phyloP scores from a whole-genome alignment of 2,797 vertebrate genomes.

The Graptemys geographica region DNA sequence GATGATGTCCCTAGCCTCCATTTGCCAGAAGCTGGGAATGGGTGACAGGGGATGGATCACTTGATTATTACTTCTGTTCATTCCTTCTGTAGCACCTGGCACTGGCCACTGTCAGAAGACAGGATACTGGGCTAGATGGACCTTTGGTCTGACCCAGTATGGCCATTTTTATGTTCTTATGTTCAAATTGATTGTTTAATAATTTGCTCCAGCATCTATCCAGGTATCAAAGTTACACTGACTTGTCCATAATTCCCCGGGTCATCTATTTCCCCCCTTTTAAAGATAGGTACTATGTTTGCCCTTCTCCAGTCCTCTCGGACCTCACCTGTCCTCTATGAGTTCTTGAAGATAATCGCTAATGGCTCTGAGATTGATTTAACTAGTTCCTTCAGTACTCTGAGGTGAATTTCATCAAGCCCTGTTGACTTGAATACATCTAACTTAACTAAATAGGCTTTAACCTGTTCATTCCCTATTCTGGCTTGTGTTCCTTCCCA shows the following conservation, averaged over 20 bases:
- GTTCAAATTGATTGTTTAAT: background rate
- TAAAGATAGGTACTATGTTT: background rate
- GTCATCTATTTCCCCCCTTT: background rate
- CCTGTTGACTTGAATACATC: background rate
- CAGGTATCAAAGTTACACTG: background rate
- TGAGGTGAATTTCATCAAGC: background rate
- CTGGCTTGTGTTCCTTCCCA: background rate
- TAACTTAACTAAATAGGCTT: background rate
- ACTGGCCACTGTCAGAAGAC: too few species aligned
- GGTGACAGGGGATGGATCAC: too few species aligned
- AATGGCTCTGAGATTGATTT: background rate
- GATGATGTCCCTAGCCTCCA: too few species aligned
- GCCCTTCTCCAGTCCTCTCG: background rate
- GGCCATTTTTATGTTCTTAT: too few species aligned
- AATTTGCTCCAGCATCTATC: background rate
- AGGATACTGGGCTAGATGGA: too few species aligned
- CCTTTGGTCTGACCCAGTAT: too few species aligned
- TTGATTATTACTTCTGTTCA: too few species aligned
- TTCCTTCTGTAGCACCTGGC: too few species aligned
- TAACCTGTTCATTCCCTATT: background rate
- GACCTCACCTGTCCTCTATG: background rate
- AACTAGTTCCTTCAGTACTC: too few species aligned
- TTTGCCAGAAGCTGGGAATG: too few species aligned
- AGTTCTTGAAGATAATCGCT: background rate
- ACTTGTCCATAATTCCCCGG: background rate